phyloP scores from a whole-genome alignment of 2,888 invertebrate species.

The Cabera pusaria region DNA sequence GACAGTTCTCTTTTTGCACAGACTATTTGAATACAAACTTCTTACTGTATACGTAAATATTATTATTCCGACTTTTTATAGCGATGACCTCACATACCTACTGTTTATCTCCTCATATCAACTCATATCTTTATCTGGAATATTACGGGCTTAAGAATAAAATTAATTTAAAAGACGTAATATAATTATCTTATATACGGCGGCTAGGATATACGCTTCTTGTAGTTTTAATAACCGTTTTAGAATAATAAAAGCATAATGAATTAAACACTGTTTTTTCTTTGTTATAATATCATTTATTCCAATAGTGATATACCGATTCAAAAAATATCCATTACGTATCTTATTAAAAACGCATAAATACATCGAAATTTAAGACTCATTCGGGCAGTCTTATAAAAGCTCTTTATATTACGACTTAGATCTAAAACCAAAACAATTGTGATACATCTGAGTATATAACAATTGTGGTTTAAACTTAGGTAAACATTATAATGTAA shows the following conservation, averaged over 20 bases:
- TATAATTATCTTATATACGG: slow-evolving; percentile 8
- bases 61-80: slow-evolving; percentile 3
- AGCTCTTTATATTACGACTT: slow-evolving; percentile 42
- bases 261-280: slow-evolving; percentile 14
- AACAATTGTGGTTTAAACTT: slow-evolving; percentile 50
- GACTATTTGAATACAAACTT: no score
- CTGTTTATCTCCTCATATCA: slow-evolving; percentile 23
- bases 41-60: no score
- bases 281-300: slow-evolving; percentile 25
- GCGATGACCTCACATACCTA: slow-evolving; percentile 21
- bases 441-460: slow-evolving; percentile 54
- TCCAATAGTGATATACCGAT: slow-evolving; percentile 29
- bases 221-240: slow-evolving; percentile 23
- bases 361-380: slow-evolving; percentile 53
- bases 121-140: slow-evolving; percentile 30
- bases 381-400: slow-evolving; percentile 46
- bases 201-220: slow-evolving; percentile 19
- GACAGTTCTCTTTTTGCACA: no score
- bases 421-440: slow-evolving; percentile 61
- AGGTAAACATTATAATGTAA: slow-evolving; percentile 27
- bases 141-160: slow-evolving; percentile 24
- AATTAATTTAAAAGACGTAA: slow-evolving; percentile 20
- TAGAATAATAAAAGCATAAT: slow-evolving; percentile 31
- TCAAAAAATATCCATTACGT: slow-evolving; percentile 38
- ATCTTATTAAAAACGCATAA: slow-evolving; percentile 43